These are phyloP conservation scores for Gymnogyps californianus DNA, from an alignment of 2,113 vertebrate genomes.

Conservation along the genomic window DNA sequence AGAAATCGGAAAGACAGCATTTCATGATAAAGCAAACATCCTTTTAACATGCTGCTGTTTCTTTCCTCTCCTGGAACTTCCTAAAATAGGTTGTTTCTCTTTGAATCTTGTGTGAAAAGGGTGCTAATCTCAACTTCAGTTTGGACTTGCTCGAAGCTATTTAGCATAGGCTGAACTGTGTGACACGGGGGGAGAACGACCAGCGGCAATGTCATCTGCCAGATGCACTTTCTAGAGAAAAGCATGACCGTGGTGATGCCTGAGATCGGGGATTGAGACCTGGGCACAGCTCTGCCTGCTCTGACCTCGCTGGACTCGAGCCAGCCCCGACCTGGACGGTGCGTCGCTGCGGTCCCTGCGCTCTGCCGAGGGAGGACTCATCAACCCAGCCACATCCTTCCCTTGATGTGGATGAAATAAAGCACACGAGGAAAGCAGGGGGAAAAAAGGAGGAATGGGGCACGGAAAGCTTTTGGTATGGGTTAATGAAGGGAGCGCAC, in stretches of 20 bases:
- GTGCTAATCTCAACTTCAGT: neutral
- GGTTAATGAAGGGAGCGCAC: neutral
- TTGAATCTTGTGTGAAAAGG: neutral
- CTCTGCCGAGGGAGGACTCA: no score
- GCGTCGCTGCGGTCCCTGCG: accelerated
- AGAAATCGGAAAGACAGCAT: neutral
- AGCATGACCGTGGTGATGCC: neutral
- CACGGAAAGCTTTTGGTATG: neutral
- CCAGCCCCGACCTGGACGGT: neutral
- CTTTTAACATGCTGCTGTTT: neutral
- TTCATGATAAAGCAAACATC: neutral
- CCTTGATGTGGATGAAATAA: neutral
- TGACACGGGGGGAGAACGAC: accelerated
- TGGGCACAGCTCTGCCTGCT: neutral
- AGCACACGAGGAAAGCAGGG: neutral
- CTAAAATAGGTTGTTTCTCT: neutral
- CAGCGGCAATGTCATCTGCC: neutral
- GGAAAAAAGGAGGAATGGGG: neutral
- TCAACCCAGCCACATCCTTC: neutral
- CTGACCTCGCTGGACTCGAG: neutral
- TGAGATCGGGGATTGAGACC: accelerated
- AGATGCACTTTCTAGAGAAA: neutral
- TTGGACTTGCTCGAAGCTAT: neutral
- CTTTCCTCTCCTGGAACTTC: neutral
- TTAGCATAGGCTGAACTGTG: neutral